phyloP scores from a whole-genome alignment of 2,888 invertebrate genomes.

The Tetramorium bicarinatum region DNA sequence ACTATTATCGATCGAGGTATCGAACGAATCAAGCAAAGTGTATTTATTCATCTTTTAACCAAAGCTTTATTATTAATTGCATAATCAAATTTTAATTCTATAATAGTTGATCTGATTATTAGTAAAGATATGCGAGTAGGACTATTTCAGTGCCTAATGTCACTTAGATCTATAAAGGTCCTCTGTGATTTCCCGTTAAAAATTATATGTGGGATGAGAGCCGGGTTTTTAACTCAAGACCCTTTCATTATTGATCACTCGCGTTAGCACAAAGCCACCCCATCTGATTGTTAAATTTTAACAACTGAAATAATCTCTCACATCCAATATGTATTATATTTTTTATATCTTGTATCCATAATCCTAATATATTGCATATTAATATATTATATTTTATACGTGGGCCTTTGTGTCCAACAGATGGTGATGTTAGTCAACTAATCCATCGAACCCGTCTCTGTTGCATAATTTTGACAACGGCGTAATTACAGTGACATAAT shows the following conservation, averaged over 20 bases:
- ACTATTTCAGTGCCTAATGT: no score
- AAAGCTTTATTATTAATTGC: conserved; percentile 1
- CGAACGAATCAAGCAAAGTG: background rate
- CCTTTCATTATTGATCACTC: no score
- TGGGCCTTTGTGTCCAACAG: background rate
- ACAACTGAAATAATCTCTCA: background rate
- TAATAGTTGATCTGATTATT: background rate
- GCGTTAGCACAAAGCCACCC: no score
- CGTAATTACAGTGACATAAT: conserved; percentile 6
- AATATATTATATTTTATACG: background rate
- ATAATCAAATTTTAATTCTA: background rate
- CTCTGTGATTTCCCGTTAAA: no score
- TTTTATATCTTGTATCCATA: background rate
- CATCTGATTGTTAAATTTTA: background rate
- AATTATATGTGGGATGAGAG: no score
- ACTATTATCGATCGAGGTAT: background rate
- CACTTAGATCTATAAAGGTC: no score
- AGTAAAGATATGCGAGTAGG: no score
- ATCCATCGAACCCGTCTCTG: background rate
- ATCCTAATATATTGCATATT: background rate
- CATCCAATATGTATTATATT: background rate
- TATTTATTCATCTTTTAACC: background rate
- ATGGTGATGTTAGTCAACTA: background rate
- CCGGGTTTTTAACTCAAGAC: no score
- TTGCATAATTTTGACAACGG: conserved; percentile 20